Evolutionary conservation across 2,888 invertebrate species (phyloP), one percentile per base, ranked within the genome.

Genomic region (Kryphioiulus occultus): DNA sequence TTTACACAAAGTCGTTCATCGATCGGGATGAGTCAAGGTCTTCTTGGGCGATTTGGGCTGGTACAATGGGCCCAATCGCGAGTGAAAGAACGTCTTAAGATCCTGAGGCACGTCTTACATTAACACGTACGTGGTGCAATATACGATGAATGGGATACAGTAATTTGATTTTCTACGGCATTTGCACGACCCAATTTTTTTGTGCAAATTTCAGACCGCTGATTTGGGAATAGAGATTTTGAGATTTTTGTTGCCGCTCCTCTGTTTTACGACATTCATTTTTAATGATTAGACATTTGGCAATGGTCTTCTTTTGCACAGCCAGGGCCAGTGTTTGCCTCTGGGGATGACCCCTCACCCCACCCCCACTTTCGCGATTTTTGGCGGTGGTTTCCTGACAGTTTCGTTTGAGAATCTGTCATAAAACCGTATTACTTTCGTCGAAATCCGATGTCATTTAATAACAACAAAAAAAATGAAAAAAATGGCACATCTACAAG

Each of bases 401-500:
- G 26, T 68, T 68, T 26, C 68, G 22, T 68, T 68, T 1, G 68
- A 68, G 68, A 26, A 68, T 68, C 68, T n/a, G 26, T 68, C 22
- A 68, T 68, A 68, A 68, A 68, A 68, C n/a, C 26, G 68, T 68
- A 68, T 68, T 68, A 26, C 26, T 44, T 68, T 68, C 68, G 26
- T 26, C 68, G 68, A 68, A 68, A 68, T 68, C 68, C 68, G 68
- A 68, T 68, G 68, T 22, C 68, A 68, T 68, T 68, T 68, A 68
- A 68, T 68, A 68, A 68, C 68, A 68, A n/a, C n/a, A n/a, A n/a
- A n/a, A n/a, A n/a, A n/a, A n/a, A n/a, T n/a, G n/a, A n/a, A n/a
- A 68, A 68, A 59, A 59, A 59, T 59, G 59, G 15, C 59, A 59
- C 59, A n/a, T 59, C 59, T 59, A 59, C 59, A 59, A 15, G 59